Percentiles rank a stretch among this genome's conserved stretches.
These are phyloP conservation scores for Phlogophora meticulosa DNA, from an alignment of 2,888 invertebrate genomes.

Conservation along the genomic window DNA sequence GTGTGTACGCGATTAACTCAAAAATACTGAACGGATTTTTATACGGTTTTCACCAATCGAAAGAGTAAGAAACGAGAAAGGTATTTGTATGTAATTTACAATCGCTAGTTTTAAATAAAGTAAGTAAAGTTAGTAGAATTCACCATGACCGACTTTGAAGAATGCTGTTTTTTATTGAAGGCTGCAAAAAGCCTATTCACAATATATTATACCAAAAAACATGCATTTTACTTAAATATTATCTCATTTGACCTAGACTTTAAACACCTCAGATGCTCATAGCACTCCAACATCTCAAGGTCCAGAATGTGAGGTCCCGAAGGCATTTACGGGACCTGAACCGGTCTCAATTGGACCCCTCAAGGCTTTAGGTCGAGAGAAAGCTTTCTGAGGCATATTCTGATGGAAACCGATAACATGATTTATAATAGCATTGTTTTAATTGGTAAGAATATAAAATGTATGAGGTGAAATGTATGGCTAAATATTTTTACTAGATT, in stretches of 20 bases:
- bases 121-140: too few relatives aligned
- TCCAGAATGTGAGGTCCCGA: slow-evolving; percentile 38
- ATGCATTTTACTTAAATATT: too few relatives aligned
- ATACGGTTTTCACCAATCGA: too few relatives aligned
- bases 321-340: slow-evolving; percentile 57
- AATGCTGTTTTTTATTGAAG: too few relatives aligned
- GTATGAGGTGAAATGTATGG: background rate
- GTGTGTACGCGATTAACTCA: too few relatives aligned
- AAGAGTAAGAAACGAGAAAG: too few relatives aligned
- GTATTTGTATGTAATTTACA: too few relatives aligned
- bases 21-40: too few relatives aligned
- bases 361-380: slow-evolving; percentile 56
- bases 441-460: slow-evolving; percentile 36
- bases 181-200: too few relatives aligned
- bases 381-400: slow-evolving; percentile 44
- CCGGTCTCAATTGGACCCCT: slow-evolving; percentile 33
- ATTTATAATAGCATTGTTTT: slow-evolving; percentile 63
- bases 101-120: too few relatives aligned
- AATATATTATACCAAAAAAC: too few relatives aligned
- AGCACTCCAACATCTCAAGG: background rate
- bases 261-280: background rate
- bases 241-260: slow-evolving; percentile 20
- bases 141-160: too few relatives aligned
- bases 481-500: background rate
- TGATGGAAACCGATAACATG: slow-evolving; percentile 50